Conservation (phyloP, 2,113 vertebrate genomes). For the Tachycineta bicolor region DNA sequence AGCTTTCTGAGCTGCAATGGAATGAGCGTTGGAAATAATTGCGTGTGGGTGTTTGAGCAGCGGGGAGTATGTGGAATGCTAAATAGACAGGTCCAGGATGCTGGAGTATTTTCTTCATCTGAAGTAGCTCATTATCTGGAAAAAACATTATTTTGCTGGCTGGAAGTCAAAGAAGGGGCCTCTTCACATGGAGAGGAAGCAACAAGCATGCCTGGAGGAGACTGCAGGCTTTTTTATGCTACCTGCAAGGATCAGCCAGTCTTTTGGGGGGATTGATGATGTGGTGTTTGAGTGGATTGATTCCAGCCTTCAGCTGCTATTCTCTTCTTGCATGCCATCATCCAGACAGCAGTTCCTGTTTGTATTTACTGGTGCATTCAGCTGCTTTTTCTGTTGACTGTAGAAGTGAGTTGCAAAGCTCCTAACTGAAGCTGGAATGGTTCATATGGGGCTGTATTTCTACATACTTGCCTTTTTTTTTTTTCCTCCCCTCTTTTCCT, state of each 20-base stretch:
- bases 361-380: not conserved
- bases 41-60: constrained; percentile 38
- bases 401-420: not conserved
- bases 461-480: not conserved
- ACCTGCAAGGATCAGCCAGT: constrained; percentile 17
- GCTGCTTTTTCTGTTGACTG: not conserved
- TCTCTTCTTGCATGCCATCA: not conserved
- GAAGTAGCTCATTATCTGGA: constrained; percentile 58
- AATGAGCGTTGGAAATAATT: constrained; percentile 37
- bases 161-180: constrained; percentile 57
- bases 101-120: constrained; percentile 31
- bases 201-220: not conserved
- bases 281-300: not conserved
- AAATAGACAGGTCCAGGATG: constrained; percentile 41
- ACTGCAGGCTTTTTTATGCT: constrained; percentile 17
- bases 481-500: not conserved
- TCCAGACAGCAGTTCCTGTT: not conserved
- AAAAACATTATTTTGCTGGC: constrained; percentile 59
- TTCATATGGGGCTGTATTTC: not conserved
- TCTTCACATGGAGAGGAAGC: constrained; percentile 22
- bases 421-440: not conserved
- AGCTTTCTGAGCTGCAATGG: not conserved
- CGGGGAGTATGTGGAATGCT: constrained; percentile 35
- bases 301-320: not conserved
- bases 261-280: not conserved